A percentile compares a stretch with the other conserved stretches of the same genome.
Evolutionary conservation across 1,140 invertebrate genomes (phyloP).

Genomic region (Bursaphelenchus mucronatus): DNA sequence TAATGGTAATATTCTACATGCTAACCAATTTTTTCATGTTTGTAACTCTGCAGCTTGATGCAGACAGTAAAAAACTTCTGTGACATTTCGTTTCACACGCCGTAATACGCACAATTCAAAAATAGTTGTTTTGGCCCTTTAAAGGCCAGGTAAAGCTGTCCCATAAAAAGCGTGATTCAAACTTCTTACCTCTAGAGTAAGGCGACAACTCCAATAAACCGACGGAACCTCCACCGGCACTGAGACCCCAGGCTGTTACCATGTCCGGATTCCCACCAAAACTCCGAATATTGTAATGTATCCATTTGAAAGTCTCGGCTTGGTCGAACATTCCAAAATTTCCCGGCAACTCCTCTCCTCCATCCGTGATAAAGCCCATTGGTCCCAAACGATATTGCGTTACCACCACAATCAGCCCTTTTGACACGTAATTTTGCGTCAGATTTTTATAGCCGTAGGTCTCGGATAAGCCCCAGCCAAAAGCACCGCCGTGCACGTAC

Average conservation of each 20-base stretch:
- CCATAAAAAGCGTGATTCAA: not conserved
- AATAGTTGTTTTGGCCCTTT: no score
- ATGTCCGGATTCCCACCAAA: slow-evolving; percentile 27
- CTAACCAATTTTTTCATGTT: no score
- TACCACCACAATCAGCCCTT: slow-evolving; percentile 20
- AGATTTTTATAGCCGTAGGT: slow-evolving; percentile 12
- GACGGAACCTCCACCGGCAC: slow-evolving; percentile 23
- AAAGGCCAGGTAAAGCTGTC: no score
- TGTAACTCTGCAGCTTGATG: no score
- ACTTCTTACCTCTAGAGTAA: slow-evolving; percentile 18
- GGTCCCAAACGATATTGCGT: slow-evolving; percentile 21
- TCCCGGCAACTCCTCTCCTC: slow-evolving; percentile 9
- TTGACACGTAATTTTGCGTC: slow-evolving; percentile 10
- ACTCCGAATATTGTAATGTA: slow-evolving; percentile 11
- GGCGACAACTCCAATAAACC: slow-evolving; percentile 24
- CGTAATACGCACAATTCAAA: no score
- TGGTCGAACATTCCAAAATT: slow-evolving; percentile 24
- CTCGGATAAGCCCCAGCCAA: slow-evolving; percentile 6
- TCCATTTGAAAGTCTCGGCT: slow-evolving; percentile 13
- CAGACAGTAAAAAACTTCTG: no score
- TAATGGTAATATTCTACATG: no score
- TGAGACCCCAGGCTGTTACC: slow-evolving; percentile 17
- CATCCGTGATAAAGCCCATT: slow-evolving; percentile 14
- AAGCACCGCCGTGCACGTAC: slow-evolving; percentile 44
- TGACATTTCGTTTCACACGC: no score